Percentiles rank a stretch among this genome's conserved stretches.
Evolutionary conservation across 2,888 invertebrate genomes (phyloP).

Genomic region (Philereme transversata): DNA sequence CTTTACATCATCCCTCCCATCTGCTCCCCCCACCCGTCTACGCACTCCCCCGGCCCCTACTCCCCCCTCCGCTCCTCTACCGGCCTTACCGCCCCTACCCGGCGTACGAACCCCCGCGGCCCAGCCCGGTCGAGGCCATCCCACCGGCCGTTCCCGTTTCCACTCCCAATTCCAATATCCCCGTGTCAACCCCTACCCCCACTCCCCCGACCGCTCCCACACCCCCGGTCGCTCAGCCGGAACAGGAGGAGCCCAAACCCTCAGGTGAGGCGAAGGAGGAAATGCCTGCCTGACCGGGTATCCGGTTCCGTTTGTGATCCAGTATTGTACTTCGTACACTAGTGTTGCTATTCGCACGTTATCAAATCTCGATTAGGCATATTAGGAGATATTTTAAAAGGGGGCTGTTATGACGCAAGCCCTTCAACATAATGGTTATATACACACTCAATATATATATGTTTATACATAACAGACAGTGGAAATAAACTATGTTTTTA

Average conservation of each 20-base stretch:
- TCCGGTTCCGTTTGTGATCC: constrained; percentile 17
- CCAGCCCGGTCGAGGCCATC: constrained; percentile 38
- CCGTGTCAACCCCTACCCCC: constrained; percentile 33
- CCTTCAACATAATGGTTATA: constrained; percentile 4
- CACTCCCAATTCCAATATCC: constrained; percentile 32
- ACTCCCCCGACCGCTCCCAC: constrained; percentile 37
- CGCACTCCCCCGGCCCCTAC: constrained; percentile 53
- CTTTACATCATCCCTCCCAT: constrained; percentile 46
- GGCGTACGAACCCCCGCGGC: constrained; percentile 43
- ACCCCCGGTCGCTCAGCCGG: constrained; percentile 16
- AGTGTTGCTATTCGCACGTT: constrained; percentile 26
- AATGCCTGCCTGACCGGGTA: constrained; percentile 27
- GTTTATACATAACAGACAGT: not conserved
- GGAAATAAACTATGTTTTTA: not conserved
- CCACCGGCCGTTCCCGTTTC: constrained; percentile 34
- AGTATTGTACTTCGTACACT: constrained; percentile 22
- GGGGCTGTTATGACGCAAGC: constrained; percentile 14
- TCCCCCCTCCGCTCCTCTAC: constrained; percentile 66
- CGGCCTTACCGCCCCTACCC: constrained; percentile 65
- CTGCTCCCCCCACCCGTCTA: constrained; percentile 55
- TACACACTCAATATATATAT: not conserved
- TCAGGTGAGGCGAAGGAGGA: constrained; percentile 37
- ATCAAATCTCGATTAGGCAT: constrained; percentile 17
- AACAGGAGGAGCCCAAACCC: constrained; percentile 20
- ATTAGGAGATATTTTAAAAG: constrained; percentile 4